Conservation (phyloP, 2,888 invertebrate genomes). For the Cynaeus angustus region DNA sequence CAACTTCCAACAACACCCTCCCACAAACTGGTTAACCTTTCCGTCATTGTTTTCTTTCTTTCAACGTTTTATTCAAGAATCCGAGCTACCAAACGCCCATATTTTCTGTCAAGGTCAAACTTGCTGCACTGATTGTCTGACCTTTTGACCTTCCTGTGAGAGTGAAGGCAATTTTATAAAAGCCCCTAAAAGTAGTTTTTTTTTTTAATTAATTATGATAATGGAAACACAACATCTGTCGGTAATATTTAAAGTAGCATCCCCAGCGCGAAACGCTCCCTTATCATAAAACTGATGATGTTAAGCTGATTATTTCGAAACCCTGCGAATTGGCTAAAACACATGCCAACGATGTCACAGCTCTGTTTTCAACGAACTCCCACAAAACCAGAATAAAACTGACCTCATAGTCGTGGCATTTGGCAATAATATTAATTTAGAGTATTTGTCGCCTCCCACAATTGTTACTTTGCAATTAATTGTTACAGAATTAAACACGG, state of each 20-base stretch:
- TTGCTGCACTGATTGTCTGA: conserved; percentile 25
- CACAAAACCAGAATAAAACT: conserved; percentile 61
- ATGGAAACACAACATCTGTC: not conserved
- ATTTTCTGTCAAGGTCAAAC: conserved; percentile 30
- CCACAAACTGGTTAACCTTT: conserved; percentile 31
- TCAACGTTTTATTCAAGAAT: not conserved
- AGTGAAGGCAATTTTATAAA: not conserved
- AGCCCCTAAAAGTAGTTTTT: too few species aligned
- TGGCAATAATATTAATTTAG: conserved; percentile 61
- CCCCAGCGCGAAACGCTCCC: not conserved
- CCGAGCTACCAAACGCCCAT: conserved; percentile 26
- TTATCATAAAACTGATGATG: not conserved
- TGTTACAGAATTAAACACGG: conserved; percentile 6
- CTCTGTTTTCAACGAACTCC: conserved; percentile 26
- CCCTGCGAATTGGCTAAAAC: not conserved
- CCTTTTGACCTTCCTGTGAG: conserved; percentile 27
- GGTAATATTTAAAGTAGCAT: not conserved
- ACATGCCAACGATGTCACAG: conserved; percentile 40
- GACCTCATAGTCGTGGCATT: conserved; percentile 67
- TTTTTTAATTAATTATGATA: too few species aligned
- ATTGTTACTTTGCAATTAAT: conserved; percentile 34
- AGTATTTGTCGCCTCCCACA: conserved; percentile 49
- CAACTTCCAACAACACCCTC: not conserved
- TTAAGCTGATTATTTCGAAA: too few species aligned
- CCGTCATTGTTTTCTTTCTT: conserved; percentile 28